phyloP scores from a whole-genome alignment of 2,888 invertebrate genomes.

The Stenodema calcarata region DNA sequence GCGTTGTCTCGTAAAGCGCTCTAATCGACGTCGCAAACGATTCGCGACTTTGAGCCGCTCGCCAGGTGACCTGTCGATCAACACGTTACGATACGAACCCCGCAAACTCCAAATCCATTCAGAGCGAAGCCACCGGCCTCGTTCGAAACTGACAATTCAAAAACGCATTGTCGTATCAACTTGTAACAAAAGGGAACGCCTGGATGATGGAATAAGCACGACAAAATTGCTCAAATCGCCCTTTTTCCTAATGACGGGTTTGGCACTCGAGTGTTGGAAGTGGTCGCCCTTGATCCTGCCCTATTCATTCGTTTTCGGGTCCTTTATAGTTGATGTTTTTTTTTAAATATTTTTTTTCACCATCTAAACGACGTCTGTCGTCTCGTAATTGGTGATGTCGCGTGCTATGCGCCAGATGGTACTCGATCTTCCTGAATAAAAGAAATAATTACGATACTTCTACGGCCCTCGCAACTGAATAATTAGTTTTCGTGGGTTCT shows the following conservation, averaged over 20 bases:
- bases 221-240: background rate
- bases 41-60: background rate
- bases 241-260: background rate
- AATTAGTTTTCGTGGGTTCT: background rate
- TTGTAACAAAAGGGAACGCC: too few relatives aligned
- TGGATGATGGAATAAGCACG: too few relatives aligned
- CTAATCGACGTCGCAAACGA: too few relatives aligned
- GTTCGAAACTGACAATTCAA: background rate
- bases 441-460: constrained; percentile 9
- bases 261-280: background rate
- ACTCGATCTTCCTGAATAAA: constrained; percentile 16
- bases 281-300: background rate
- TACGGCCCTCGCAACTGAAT: background rate
- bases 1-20: too few relatives aligned
- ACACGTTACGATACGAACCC: background rate
- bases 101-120: background rate
- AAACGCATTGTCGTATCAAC: background rate
- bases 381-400: background rate
- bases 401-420: constrained; percentile 22
- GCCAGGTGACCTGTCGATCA: background rate
- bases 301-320: background rate
- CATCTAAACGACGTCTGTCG: background rate
- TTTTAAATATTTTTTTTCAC: too few relatives aligned
- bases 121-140: background rate
- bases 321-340: background rate